Conservation (phyloP, 2,113 vertebrate genomes). For the Rhinolophus sinicus region DNA sequence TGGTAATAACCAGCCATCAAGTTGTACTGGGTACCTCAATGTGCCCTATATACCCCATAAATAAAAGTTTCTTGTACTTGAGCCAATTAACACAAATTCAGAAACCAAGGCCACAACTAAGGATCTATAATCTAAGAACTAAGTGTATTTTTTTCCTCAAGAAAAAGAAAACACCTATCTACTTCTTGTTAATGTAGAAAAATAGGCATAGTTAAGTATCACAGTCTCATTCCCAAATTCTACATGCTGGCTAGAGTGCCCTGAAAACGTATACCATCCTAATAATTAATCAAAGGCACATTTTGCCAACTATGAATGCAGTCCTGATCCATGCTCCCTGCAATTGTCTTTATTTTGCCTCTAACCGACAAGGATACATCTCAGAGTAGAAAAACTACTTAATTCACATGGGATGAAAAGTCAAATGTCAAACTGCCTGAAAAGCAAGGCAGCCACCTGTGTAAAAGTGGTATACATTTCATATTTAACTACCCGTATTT, state of each 20-base stretch:
- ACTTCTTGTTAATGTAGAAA: conserved; percentile 40
- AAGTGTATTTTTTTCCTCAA: neutral
- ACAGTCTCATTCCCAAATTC: conserved; percentile 10
- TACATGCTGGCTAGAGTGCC: conserved; percentile 43
- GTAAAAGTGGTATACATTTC: conserved; percentile 18
- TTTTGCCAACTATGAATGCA: conserved; percentile 38
- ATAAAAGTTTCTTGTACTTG: neutral
- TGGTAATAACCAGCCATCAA: conserved; percentile 37
- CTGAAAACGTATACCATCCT: conserved; percentile 37
- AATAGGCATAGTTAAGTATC: neutral
- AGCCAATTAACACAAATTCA: conserved; percentile 49
- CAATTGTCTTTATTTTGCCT: conserved; percentile 50
- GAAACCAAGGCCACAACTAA: conserved; percentile 42
- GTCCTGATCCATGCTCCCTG: conserved; percentile 25
- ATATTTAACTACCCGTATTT: conserved; percentile 27
- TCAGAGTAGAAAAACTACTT: conserved; percentile 45
- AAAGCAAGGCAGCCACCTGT: conserved; percentile 26
- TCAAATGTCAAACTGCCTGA: conserved; percentile 13
- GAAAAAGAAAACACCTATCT: conserved; percentile 5
- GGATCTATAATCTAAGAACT: conserved; percentile 37
- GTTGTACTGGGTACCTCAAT: neutral
- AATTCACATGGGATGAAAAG: conserved; percentile 55
- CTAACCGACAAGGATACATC: neutral
- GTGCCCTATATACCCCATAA: neutral
- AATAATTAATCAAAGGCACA: conserved; percentile 50